Conservation (phyloP, 2,888 invertebrate genomes). For the Corbicula japonica region DNA sequence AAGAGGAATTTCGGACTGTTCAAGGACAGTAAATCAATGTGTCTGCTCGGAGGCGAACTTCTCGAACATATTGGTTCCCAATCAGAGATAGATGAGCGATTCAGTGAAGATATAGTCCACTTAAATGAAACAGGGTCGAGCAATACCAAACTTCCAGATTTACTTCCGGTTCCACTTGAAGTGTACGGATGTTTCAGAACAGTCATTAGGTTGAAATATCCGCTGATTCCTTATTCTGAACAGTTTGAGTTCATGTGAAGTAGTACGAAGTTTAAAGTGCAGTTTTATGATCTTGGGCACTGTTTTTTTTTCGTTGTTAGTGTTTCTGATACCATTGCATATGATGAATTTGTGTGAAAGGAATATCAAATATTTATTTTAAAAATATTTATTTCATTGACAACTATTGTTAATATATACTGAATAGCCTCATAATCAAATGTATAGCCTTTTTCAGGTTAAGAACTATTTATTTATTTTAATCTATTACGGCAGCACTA, state of each 20-base stretch:
- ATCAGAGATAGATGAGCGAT: conserved; percentile 7
- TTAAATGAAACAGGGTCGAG: not conserved
- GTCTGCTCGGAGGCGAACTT: conserved; percentile 50
- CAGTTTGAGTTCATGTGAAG: conserved; percentile 20
- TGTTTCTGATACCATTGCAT: no score
- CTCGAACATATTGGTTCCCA: conserved; percentile 11
- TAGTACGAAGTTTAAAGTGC: not conserved
- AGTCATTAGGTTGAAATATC: conserved; percentile 56
- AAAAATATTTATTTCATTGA: no score
- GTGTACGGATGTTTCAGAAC: conserved; percentile 60
- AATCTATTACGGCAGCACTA: no score
- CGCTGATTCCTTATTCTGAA: conserved; percentile 61
- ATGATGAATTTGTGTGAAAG: no score
- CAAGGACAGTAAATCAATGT: conserved; percentile 42
- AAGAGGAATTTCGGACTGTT: conserved; percentile 64
- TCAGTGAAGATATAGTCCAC: conserved; percentile 15
- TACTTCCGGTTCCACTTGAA: conserved; percentile 59
- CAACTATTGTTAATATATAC: no score
- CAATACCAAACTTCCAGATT: conserved; percentile 14
- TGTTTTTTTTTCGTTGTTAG: no score
- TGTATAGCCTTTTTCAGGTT: no score
- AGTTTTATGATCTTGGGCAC: no score
- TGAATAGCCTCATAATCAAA: no score
- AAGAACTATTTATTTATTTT: no score
- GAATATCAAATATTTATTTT: no score